A percentile compares a stretch with the other conserved stretches of the same genome.
Conservation (phyloP, 1,140 invertebrate genomes). For the Trigoniulus corallinus region DNA sequence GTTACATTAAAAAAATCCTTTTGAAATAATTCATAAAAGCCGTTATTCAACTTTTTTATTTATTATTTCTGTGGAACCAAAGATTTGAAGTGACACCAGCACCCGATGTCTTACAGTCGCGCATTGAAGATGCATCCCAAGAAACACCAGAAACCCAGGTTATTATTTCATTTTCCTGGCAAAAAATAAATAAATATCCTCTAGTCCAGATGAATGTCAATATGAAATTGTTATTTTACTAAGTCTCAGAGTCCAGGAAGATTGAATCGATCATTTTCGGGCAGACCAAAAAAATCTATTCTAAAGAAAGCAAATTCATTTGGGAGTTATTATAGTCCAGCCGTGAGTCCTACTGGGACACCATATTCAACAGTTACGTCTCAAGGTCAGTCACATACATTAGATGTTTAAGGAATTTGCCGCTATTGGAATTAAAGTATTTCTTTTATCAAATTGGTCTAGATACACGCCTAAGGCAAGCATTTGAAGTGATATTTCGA, state of each 20-base stretch:
- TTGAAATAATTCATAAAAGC: too few relatives aligned
- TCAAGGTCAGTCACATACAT: conserved; percentile 13
- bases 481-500: conserved; percentile 78
- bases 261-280: neutral
- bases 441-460: conserved; percentile 5
- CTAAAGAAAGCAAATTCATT: conserved; percentile 84
- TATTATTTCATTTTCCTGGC: too few relatives aligned
- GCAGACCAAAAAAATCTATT: conserved; percentile 64
- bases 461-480: conserved; percentile 49
- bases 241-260: neutral
- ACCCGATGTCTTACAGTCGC: conserved; percentile 33
- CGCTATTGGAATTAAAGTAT: conserved; percentile 11
- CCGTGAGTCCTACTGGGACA: conserved; percentile 50
- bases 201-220: too few relatives aligned
- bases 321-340: conserved; percentile 35
- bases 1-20: neutral
- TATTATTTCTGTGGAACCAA: conserved; percentile 21
- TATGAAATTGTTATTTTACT: neutral
- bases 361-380: conserved; percentile 48
- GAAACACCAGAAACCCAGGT: too few relatives aligned
- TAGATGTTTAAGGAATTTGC: too few relatives aligned
- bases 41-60: neutral
- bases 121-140: neutral
- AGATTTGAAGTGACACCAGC: conserved; percentile 54
- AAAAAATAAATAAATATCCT: too few relatives aligned